phyloP scores from a whole-genome alignment of 1,140 invertebrate genomes.

The Drosophila saltans region DNA sequence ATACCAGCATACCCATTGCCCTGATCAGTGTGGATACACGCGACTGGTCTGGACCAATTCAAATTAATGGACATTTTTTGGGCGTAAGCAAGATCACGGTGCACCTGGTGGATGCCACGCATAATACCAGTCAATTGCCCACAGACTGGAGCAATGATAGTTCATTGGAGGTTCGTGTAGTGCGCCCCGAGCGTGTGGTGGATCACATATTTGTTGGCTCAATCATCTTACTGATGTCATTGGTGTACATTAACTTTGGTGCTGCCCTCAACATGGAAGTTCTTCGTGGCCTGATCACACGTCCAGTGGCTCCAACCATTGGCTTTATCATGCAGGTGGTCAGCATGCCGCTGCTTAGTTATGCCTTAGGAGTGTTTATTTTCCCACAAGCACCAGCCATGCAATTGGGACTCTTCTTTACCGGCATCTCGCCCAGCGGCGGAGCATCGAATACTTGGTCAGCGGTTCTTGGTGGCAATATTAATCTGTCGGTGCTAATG shows the following conservation, averaged over 20 bases:
- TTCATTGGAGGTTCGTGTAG: slow-evolving; percentile 84
- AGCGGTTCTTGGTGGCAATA: slow-evolving; percentile 92
- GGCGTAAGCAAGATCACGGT: slow-evolving; percentile 60
- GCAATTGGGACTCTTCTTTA: slow-evolving; percentile 95
- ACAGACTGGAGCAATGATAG: slow-evolving; percentile 46
- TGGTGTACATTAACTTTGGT: slow-evolving; percentile 97
- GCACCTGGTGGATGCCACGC: slow-evolving; percentile 34
- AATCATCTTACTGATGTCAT: slow-evolving; percentile 90
- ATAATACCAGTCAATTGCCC: slow-evolving; percentile 38
- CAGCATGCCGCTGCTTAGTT: slow-evolving; percentile 95
- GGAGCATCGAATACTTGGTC: slow-evolving; percentile 99
- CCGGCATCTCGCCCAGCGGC: slow-evolving; percentile 94
- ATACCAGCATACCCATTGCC: slow-evolving; percentile 43
- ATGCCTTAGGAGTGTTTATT: slow-evolving; percentile 88
- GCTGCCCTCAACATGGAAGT: slow-evolving; percentile 92
- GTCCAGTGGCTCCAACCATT: slow-evolving; percentile 91
- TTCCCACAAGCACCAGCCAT: slow-evolving; percentile 89
- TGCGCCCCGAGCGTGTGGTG: slow-evolving; percentile 86
- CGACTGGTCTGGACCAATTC: slow-evolving; percentile 57
- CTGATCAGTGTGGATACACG: slow-evolving; percentile 26
- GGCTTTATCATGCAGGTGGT: slow-evolving; percentile 93
- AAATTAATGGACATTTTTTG: slow-evolving; percentile 53
- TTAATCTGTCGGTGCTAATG: slow-evolving; percentile 96
- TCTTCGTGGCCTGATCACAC: slow-evolving; percentile 88
- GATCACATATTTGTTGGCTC: slow-evolving; percentile 91